Conservation (phyloP, 2,113 vertebrate species). For the Leptocoma aspasia region DNA sequence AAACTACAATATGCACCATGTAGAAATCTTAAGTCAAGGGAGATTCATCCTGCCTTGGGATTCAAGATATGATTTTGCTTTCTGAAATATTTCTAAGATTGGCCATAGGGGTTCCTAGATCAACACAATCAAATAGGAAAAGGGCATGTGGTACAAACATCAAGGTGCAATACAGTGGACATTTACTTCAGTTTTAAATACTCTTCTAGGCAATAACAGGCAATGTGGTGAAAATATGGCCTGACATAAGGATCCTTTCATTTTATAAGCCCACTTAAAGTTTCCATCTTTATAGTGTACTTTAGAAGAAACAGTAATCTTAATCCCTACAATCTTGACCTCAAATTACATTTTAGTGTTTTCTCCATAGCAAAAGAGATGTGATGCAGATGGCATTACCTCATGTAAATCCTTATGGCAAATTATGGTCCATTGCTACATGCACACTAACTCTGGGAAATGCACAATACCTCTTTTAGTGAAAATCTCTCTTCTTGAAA, state of each 20-base stretch:
- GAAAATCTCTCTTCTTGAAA: background rate
- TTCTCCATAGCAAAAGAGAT: background rate
- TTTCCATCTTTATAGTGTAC: background rate
- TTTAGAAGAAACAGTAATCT: constrained; percentile 23
- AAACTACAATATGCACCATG: background rate
- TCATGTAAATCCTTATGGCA: constrained; percentile 11
- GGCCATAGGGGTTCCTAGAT: background rate
- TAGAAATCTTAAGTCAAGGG: background rate
- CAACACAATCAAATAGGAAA: background rate
- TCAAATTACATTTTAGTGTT: background rate
- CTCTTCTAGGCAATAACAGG: background rate
- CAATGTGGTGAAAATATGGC: constrained; percentile 9
- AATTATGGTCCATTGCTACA: background rate
- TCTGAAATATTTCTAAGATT: background rate
- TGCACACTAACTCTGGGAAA: background rate
- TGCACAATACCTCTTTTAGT: background rate
- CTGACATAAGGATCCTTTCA: background rate
- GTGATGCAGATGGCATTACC: constrained; percentile 30
- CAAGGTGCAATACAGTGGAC: background rate
- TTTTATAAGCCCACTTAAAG: constrained; percentile 37
- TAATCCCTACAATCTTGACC: constrained; percentile 18
- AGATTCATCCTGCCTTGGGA: background rate
- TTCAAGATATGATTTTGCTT: background rate
- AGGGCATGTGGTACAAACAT: background rate
- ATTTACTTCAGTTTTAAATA: background rate